Evolutionary conservation across 2,888 invertebrate genomes (phyloP).

Genomic region (Chrysomela aeneicollis): DNA sequence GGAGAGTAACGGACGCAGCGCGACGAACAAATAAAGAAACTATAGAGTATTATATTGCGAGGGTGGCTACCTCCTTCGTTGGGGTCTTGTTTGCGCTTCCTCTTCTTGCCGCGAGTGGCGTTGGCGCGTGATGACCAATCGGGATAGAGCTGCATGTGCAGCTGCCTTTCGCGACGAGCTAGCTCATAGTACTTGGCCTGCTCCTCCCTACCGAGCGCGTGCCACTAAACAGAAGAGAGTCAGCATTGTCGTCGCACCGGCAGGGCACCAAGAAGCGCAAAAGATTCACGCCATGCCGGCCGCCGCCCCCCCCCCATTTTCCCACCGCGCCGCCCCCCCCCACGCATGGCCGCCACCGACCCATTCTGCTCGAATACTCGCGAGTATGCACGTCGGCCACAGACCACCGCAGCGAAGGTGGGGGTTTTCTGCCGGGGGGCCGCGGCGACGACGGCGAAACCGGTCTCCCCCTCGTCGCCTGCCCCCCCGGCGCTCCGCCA

Average conservation of each 20-base stretch:
- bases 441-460: no score
- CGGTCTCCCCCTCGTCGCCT: not conserved
- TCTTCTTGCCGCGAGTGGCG: conserved; percentile 99
- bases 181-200: conserved; percentile 99
- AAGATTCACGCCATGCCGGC: conserved; percentile 47
- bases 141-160: conserved; percentile 99
- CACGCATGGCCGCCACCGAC: conserved; percentile 47
- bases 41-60: conserved; percentile 42
- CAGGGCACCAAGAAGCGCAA: conserved; percentile 64
- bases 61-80: conserved; percentile 92
- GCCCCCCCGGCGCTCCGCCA: conserved; percentile 26
- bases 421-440: no score
- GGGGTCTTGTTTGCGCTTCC: conserved; percentile 98
- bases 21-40: conserved; percentile 27
- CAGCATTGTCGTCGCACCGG: conserved; percentile 55
- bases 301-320: conserved; percentile 40
- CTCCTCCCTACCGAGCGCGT: conserved; percentile 99
- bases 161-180: conserved; percentile 99
- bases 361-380: conserved; percentile 52
- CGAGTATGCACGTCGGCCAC: conserved; percentile 44
- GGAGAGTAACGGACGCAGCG: conserved; percentile 7
- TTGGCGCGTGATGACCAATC: conserved; percentile 99
- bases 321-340: not conserved
- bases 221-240: conserved; percentile 82
- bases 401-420: conserved; percentile 41